Base-by-base conservation (phyloP, 2,888 invertebrate species). In the Glyphotaelius pellucidus region DNA sequence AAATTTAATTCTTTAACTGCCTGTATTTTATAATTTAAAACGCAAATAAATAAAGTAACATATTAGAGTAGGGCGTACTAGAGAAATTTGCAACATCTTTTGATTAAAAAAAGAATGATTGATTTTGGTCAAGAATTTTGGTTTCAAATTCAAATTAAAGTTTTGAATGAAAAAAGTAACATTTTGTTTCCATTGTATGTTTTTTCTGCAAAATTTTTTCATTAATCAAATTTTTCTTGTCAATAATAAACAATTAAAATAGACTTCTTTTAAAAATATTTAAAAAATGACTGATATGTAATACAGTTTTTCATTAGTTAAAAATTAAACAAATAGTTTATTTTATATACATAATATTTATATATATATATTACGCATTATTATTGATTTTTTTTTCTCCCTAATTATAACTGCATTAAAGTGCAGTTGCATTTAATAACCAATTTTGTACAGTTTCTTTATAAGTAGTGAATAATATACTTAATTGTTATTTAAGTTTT, bases 391-490 rank as follows among this genome's bases (percentile, higher is more conserved):
- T 35, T n/a, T 9, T 83, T 83, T 35, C 25, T 12, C 25, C 35
- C 83, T 83, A 35, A 35, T 83, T 83, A 86, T 42, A n/a, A 42
- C n/a, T 85, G 86, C 86, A 86, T 47, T 86, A 32, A 15, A 80
- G 90, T 86, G 81, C 83, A 92, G 89, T 87, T 90, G 91, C 92
- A 92, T 92, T 92, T 91, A 92, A 91, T 91, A 90, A 92, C 89
- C 89, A 89, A 81, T 90, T 90, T 67, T 90, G 90, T 92, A 92
- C 90, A 90, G 85, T 38, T 80, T 85, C 35, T 80, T 90, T 80
- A 67, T 92, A 90, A 92, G 35, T 92, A 92, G 90, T 31, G 30
- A 90, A 88, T 89, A 91, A 91, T 85, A 89, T 90, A 89, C 85
- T 91, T 89, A 91, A 91, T 85, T 91, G 67, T 84, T 91, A 35